Evolutionary conservation across 2,797 vertebrate genomes (phyloP), one percentile per base, ranked within the genome.

Genomic region (Sebastes steindachneri): DNA sequence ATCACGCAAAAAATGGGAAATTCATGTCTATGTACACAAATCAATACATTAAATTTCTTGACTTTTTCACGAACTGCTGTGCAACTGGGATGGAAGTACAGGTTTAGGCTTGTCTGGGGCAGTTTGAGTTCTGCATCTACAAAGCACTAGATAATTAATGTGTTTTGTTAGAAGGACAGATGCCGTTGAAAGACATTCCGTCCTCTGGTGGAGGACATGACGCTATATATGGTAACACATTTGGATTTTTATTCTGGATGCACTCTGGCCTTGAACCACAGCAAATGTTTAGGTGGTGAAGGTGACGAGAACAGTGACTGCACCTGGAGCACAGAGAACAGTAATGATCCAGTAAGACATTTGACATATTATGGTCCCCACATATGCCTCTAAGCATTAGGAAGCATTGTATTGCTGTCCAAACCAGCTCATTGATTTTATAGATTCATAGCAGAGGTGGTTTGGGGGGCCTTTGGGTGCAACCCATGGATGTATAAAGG

Each of bases 121-220:
- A 69, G 68, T 78, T 68, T 75, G 41, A 72, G 48, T 63, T 68
- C 7, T 73, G 55, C 66, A 51, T 84, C 68, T 84, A 41, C 72
- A 75, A 85, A 89, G 33, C 35, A 35, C 35, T 14, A 25, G 48
- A 80, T 85, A 76, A 91, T 88, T 83, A 15, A 87, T 86, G 85
- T 68, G 59, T 67, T 85, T 68, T 66, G 70, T 84, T 68, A 35
- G 19, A 81, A 78, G 74, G 60, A 73, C 75, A 71, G 21, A 72
- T 88, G 69, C 53, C 57, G 59, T 31, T 71, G 48, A 62, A 87
- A 83, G 54, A 77, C 64, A 89, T 72, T 88, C 78, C 86, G 84
- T 90, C 88, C 86, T 81, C 73, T 67, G 35, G 51, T 68, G 12
- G 66, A 86, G 88, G 82, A 75, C 86, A 41, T 48, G n/a, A 58